Percentiles rank a stretch among this genome's conserved stretches.
phyloP scores from a whole-genome alignment of 2,113 vertebrate species.

The Cervus canadensis region DNA sequence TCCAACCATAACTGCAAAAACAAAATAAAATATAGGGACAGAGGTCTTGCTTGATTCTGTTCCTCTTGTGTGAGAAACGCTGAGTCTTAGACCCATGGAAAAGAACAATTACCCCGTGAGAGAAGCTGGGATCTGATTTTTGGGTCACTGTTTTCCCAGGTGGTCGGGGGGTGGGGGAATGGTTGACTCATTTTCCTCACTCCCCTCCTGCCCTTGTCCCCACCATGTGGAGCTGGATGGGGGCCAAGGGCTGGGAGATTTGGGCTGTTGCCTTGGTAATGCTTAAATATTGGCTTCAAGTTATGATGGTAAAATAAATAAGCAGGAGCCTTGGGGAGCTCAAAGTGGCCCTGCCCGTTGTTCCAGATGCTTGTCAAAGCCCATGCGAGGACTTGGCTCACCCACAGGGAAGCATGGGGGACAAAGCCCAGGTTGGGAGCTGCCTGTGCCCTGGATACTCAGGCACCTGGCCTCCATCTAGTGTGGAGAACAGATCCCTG shows the following conservation, averaged over 20 bases:
- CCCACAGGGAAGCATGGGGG: fast-evolving
- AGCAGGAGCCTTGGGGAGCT: constrained; percentile 24
- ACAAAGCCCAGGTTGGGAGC: not conserved
- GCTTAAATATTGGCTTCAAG: constrained; percentile 67
- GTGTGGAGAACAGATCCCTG: not conserved
- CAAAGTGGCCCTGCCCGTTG: not conserved
- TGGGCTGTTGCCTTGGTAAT: constrained; percentile 68
- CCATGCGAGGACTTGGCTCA: not conserved
- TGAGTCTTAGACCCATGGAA: not conserved
- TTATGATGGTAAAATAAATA: constrained; percentile 67
- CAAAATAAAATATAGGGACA: not conserved
- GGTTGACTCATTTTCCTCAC: constrained; percentile 56
- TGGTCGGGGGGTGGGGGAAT: not conserved
- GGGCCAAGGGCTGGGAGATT: constrained; percentile 51
- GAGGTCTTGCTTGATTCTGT: fast-evolving
- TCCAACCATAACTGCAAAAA: not conserved
- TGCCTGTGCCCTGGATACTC: fast-evolving
- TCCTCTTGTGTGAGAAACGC: not conserved
- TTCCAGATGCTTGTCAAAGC: not conserved
- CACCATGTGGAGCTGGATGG: constrained; percentile 34
- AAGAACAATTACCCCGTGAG: not conserved
- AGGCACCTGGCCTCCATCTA: not conserved
- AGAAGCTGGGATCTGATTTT: not conserved
- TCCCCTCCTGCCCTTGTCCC: constrained; percentile 25
- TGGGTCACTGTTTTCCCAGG: constrained; percentile 67